Evolutionary conservation across 2,888 invertebrate species (phyloP).

Genomic region (Sarcophaga rosellei): DNA sequence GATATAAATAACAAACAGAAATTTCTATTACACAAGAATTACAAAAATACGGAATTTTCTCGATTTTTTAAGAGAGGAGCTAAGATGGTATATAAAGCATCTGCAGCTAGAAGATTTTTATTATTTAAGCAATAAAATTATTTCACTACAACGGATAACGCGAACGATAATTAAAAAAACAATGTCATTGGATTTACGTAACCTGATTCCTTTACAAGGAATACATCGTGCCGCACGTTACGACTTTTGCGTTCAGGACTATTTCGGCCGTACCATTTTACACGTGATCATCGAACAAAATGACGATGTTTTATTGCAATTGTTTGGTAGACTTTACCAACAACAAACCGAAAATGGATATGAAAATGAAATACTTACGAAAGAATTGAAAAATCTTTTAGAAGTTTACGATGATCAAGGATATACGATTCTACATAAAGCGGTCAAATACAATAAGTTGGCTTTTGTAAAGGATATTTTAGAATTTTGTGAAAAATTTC

Average conservation of each 20-base stretch:
- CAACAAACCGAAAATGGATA: background rate
- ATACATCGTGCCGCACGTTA: background rate
- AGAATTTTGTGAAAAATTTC: slow-evolving; percentile 12
- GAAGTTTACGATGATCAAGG: slow-evolving; percentile 45
- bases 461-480: slow-evolving; percentile 1
- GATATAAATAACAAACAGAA: no score
- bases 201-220: no score
- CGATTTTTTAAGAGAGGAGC: no score
- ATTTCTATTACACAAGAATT: no score
- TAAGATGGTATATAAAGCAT: no score
- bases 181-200: no score
- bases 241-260: slow-evolving; percentile 2
- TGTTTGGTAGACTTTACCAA: slow-evolving; percentile 8
- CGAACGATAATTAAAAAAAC: no score
- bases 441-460: slow-evolving; percentile 18
- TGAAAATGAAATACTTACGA: background rate
- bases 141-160: no score
- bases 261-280: slow-evolving; percentile 13
- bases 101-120: no score
- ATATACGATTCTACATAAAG: slow-evolving; percentile 38
- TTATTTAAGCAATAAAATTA: no score
- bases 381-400: slow-evolving; percentile 11
- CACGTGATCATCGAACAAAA: slow-evolving; percentile 28
- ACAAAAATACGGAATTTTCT: no score
- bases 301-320: background rate